Conservation (phyloP, 2,888 invertebrate genomes). For the Ceratothoa steindachneri region DNA sequence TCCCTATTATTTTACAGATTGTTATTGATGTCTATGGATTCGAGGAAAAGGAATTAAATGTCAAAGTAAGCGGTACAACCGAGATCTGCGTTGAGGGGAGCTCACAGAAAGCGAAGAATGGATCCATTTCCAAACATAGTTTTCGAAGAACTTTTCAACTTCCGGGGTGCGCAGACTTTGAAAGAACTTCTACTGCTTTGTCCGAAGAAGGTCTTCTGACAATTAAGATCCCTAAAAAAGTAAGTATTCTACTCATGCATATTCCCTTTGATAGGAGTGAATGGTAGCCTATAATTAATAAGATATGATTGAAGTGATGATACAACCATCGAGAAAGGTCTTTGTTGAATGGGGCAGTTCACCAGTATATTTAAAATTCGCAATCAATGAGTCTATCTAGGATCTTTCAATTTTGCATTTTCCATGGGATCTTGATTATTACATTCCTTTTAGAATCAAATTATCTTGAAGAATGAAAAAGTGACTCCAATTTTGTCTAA, state of each 20-base stretch:
- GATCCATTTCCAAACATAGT: slow-evolving; percentile 9
- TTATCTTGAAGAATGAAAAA: neutral
- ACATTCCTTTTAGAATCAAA: neutral
- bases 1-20: too few relatives aligned
- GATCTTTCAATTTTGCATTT: too few relatives aligned
- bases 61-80: slow-evolving; percentile 26
- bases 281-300: too few relatives aligned
- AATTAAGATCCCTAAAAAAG: slow-evolving; percentile 33
- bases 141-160: slow-evolving; percentile 34
- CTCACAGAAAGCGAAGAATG: slow-evolving; percentile 13
- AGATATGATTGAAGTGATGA: too few relatives aligned
- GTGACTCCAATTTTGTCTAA: neutral
- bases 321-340: too few relatives aligned
- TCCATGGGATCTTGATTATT: too few relatives aligned
- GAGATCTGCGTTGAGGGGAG: slow-evolving; percentile 38
- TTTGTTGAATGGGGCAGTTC: too few relatives aligned
- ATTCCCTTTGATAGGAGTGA: too few relatives aligned
- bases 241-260: neutral
- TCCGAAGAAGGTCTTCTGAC: slow-evolving; percentile 41
- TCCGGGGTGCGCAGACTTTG: slow-evolving; percentile 25
- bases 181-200: slow-evolving; percentile 33
- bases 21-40: slow-evolving; percentile 41
- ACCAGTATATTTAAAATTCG: too few relatives aligned
- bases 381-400: too few relatives aligned
- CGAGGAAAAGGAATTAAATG: slow-evolving; percentile 35